Evolutionary conservation across 1,140 invertebrate genomes (phyloP).

Genomic region (Plutomurus gul): DNA sequence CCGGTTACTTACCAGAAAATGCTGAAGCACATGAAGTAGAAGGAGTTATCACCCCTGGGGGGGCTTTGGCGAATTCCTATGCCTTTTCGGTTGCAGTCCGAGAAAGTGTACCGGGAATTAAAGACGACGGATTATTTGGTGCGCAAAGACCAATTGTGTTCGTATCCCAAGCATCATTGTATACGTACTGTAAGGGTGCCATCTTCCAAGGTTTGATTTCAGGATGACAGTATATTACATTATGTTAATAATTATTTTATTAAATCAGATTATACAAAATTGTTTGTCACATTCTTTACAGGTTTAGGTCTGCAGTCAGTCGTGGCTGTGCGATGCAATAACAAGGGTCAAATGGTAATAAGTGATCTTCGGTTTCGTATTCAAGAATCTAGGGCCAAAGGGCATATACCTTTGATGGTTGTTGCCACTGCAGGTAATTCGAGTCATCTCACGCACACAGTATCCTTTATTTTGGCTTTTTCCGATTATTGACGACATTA

Average conservation of each 20-base stretch:
- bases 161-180: constrained; percentile 23
- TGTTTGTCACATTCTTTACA: not conserved
- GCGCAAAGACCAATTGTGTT: not conserved
- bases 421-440: constrained; percentile 32
- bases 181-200: constrained; percentile 11
- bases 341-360: constrained; percentile 30
- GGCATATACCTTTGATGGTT: constrained; percentile 25
- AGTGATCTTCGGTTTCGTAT: not conserved
- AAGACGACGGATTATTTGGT: not conserved
- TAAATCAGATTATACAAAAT: not conserved
- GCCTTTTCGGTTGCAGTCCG: not conserved
- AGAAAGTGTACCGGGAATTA: not conserved
- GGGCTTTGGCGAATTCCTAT: not conserved
- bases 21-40: not conserved
- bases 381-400: not conserved
- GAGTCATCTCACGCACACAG: too few relatives aligned
- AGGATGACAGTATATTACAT: too few relatives aligned
- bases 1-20: constrained; percentile 1
- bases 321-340: not conserved
- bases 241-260: not conserved
- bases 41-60: constrained; percentile 32
- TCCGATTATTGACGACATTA: too few relatives aligned
- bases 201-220: constrained; percentile 8
- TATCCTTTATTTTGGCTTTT: too few relatives aligned
- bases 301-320: not conserved